Conservation (phyloP, 2,113 vertebrate species). For the Falco punctatus region DNA sequence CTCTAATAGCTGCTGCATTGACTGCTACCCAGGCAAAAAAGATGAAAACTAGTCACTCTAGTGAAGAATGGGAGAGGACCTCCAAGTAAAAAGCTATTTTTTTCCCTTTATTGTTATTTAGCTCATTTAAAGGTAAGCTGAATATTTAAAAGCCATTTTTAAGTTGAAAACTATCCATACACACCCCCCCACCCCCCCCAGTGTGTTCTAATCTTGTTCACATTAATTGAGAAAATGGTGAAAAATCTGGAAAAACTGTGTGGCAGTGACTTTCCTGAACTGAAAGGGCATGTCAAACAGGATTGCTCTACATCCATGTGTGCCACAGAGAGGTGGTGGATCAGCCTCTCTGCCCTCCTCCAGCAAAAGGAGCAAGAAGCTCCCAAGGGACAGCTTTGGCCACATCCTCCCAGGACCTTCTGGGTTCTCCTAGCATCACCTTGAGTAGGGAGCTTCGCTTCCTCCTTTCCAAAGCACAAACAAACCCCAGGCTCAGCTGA, state of each 20-base stretch:
- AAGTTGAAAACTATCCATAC: not conserved
- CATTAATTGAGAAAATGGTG: not conserved
- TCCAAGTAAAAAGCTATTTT: not conserved
- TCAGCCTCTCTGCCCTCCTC: not conserved
- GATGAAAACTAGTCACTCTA: not conserved
- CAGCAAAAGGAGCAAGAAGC: not conserved
- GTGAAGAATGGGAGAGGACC: not conserved
- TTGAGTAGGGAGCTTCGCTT: not conserved
- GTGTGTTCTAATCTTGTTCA: not conserved
- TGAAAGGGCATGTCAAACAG: not conserved
- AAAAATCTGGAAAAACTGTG: not conserved
- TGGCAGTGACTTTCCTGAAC: not conserved
- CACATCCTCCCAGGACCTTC: not conserved
- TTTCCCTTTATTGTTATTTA: not conserved
- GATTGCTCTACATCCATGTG: accelerated
- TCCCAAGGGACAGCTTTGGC: not conserved
- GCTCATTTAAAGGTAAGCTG: not conserved
- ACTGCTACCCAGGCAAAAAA: not conserved
- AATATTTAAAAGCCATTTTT: not conserved
- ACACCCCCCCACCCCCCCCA: not conserved
- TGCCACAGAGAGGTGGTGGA: not conserved
- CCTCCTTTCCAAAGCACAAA: not conserved
- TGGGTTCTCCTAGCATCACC: not conserved
- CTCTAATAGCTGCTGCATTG: not conserved
- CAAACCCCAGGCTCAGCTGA: not conserved